Base-by-base conservation (phyloP, 2,113 vertebrate genomes). In the Naja naja region DNA sequence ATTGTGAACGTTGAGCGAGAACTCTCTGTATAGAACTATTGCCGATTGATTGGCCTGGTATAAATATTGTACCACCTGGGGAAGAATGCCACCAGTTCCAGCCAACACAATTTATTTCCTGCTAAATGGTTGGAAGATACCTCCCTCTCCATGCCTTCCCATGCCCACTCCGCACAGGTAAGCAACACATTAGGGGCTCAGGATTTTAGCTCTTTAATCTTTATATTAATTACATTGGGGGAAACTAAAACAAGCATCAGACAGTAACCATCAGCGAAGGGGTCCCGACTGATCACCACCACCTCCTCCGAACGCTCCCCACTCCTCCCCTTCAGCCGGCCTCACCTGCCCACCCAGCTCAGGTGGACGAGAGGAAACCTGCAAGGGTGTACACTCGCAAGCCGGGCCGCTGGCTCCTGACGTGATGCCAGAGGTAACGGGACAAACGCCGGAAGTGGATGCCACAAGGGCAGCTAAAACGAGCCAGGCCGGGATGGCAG, bases 381-480 rank as follows among this genome's bases (percentile, higher is more conserved):
- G 88, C 39, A 0, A 93, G 93, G 0, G 87, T 93, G 54, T 91
- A 93, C 5, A 93, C 90, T 4, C 93, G n/a, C 69, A 93, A 49
- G 69, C 90, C 47, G 0, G 93, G 93, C n/a, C 45, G 47, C 87
- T 91, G 92, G 95, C 98, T 98, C 95, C 96, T 95, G 92, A 98
- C 95, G 89, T 97, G 97, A 88, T 98, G 98, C 98, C 98, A 98
- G 92, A 98, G 97, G 87, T 97, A 98, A 27, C 97, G 97, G 1
- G 98, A 96, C 7, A 98, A 97, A 87, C 97, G 97, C 0, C 87
- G 94, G 95, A 98, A 98, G 6, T 86, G 43, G 69, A 91, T 95
- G 54, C 98, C 98, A 8, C 98, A 98, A 86, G 94, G 94, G 91
- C 98, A 98, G 47, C 91, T 95, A n/a, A 98, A 98, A 1, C 96